phyloP scores from a whole-genome alignment of 2,888 invertebrate species.

The Sphaeridia pumilis region DNA sequence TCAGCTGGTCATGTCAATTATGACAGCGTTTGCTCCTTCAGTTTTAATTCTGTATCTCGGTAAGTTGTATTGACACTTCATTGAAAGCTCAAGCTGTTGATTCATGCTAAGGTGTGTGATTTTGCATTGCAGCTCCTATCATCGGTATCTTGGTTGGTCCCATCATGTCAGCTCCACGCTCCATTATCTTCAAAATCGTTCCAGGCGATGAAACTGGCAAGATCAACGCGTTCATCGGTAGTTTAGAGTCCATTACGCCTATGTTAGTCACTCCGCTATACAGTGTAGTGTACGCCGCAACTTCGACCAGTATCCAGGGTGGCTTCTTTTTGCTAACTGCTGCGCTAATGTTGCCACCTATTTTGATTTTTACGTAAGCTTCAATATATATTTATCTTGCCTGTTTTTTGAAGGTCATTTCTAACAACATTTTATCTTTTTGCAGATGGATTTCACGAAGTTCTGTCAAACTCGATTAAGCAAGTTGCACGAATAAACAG shows the following conservation, averaged over 20 bases:
- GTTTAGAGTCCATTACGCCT: slow-evolving; percentile 54
- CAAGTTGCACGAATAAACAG: too few species aligned
- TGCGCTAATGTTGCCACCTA: slow-evolving; percentile 40
- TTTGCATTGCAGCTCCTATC: slow-evolving; percentile 19
- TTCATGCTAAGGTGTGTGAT: not conserved
- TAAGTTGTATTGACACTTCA: slow-evolving; percentile 1
- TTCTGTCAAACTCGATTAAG: too few species aligned
- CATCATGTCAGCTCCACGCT: slow-evolving; percentile 42
- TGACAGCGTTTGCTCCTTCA: slow-evolving; percentile 17
- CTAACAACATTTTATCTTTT: not conserved
- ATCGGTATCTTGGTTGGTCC: slow-evolving; percentile 21
- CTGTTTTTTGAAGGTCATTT: not conserved
- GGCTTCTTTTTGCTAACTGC: slow-evolving; percentile 49
- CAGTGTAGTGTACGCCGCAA: slow-evolving; percentile 51
- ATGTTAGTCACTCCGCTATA: slow-evolving; percentile 52
- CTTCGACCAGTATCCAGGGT: slow-evolving; percentile 48
- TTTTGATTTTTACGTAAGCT: slow-evolving; percentile 24
- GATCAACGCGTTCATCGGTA: slow-evolving; percentile 54
- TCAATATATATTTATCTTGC: not conserved
- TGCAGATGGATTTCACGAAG: too few species aligned
- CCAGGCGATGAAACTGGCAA: slow-evolving; percentile 58
- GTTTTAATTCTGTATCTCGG: slow-evolving; percentile 23
- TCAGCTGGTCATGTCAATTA: slow-evolving; percentile 13
- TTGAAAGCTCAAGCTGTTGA: too few species aligned
- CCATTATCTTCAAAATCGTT: slow-evolving; percentile 67